These are phyloP conservation scores for Heterohyrax brucei DNA, from an alignment of 2,797 vertebrate genomes.

Conservation along the genomic window DNA sequence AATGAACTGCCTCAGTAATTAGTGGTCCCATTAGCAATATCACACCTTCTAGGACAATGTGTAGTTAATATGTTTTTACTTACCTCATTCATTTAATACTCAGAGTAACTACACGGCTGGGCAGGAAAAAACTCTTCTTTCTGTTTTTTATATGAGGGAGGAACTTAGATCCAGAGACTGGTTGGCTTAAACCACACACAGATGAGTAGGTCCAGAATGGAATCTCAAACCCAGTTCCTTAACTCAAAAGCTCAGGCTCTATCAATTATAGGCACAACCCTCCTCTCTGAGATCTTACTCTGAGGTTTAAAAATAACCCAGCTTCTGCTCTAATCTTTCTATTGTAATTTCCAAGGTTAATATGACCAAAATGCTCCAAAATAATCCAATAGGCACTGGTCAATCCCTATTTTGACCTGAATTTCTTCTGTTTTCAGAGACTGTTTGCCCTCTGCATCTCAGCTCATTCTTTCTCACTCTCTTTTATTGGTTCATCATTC, in stretches of 20 bases:
- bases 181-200: not conserved
- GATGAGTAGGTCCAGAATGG: not conserved
- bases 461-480: slow-evolving; percentile 27
- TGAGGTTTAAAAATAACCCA: not conserved
- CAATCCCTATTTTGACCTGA: not conserved
- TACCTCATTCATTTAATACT: slow-evolving; percentile 14
- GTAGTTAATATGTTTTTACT: not conserved
- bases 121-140: not conserved
- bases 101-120: not conserved
- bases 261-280: not conserved
- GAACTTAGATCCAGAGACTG: not conserved
- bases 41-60: not conserved
- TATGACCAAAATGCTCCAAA: not conserved
- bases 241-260: not conserved
- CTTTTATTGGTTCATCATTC: not conserved
- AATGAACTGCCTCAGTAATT: not conserved
- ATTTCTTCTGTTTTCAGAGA: not conserved
- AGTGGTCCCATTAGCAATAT: not conserved
- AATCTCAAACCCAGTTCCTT: not conserved
- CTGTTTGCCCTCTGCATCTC: not conserved
- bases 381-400: not conserved
- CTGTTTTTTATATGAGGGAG: slow-evolving; percentile 38
- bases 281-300: slow-evolving; percentile 17
- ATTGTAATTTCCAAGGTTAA: not conserved
- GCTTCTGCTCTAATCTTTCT: slow-evolving; percentile 20